Evolutionary conservation across 2,797 vertebrate genomes (phyloP).

Genomic region (Pantherophis alleghaniensis): DNA sequence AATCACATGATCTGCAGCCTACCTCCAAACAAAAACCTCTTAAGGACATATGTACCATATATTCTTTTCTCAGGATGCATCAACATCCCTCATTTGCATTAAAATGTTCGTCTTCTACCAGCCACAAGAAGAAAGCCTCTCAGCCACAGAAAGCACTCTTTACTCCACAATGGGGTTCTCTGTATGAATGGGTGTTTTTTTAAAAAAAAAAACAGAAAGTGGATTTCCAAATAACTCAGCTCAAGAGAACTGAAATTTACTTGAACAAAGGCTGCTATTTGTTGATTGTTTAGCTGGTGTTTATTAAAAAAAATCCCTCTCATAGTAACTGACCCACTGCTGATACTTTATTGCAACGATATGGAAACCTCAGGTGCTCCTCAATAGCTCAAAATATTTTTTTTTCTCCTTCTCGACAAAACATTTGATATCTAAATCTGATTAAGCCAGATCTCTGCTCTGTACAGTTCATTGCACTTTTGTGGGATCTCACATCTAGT

Average conservation of each 20-base stretch:
- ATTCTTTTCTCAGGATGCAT: slow-evolving; percentile 22
- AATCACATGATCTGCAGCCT: neutral
- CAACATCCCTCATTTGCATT: slow-evolving; percentile 27
- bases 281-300: slow-evolving; percentile 32
- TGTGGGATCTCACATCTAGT: neutral
- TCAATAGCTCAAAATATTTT: neutral
- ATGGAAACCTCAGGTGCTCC: slow-evolving; percentile 2
- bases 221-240: slow-evolving; percentile 38
- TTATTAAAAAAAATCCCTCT: slow-evolving; percentile 17
- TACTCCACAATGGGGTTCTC: slow-evolving; percentile 18
- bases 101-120: slow-evolving; percentile 29
- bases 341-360: slow-evolving; percentile 24
- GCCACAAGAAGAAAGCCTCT: slow-evolving; percentile 15
- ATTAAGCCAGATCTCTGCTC: neutral
- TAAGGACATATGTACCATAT: neutral
- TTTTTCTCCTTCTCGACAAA: neutral
- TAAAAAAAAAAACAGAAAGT: neutral
- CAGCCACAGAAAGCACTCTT: slow-evolving; percentile 14
- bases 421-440: neutral
- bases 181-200: slow-evolving; percentile 18
- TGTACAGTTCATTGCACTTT: neutral
- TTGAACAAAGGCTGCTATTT: slow-evolving; percentile 26
- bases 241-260: slow-evolving; percentile 36
- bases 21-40: neutral
- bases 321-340: slow-evolving; percentile 27